Percentiles rank a stretch among this genome's conserved stretches.
These are phyloP conservation scores for Eriocheir sinensis DNA, from an alignment of 1,140 invertebrate genomes.

Conservation along the genomic window DNA sequence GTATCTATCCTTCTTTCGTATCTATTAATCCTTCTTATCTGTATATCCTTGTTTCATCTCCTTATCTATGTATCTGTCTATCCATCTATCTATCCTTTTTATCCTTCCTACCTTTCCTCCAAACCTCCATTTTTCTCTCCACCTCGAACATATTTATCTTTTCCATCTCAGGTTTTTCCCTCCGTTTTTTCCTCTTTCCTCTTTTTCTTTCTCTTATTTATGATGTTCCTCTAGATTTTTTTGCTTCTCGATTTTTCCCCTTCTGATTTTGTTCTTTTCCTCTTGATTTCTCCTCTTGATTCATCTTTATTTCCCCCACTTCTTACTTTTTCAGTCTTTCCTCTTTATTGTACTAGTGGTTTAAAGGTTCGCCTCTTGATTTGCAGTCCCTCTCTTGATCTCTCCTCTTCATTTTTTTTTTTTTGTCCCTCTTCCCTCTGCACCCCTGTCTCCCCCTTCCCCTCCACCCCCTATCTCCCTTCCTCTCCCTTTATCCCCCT, in stretches of 20 bases:
- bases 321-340: too few species aligned
- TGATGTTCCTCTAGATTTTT: too few species aligned
- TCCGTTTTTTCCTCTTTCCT: neutral
- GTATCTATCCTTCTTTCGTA: neutral
- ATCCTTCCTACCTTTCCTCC: neutral
- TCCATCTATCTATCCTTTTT: neutral
- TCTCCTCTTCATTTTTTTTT: neutral
- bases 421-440: neutral
- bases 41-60: neutral
- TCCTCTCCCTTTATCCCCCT: neutral
- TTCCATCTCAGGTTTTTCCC: too few species aligned
- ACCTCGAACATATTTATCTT: neutral
- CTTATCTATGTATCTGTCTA: neutral
- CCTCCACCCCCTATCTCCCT: too few species aligned
- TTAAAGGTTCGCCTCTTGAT: too few species aligned
- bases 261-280: too few species aligned
- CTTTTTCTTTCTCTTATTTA: too few species aligned
- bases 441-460: neutral
- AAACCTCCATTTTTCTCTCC: neutral
- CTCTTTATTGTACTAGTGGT: too few species aligned
- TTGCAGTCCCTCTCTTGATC: too few species aligned
- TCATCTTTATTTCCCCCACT: too few species aligned
- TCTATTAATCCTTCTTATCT: neutral
- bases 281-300: too few species aligned
- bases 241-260: too few species aligned